Base-by-base conservation (phyloP, 37 sponge, comb jelly and placozoan species). In the Amphimedon queenslandica region DNA sequence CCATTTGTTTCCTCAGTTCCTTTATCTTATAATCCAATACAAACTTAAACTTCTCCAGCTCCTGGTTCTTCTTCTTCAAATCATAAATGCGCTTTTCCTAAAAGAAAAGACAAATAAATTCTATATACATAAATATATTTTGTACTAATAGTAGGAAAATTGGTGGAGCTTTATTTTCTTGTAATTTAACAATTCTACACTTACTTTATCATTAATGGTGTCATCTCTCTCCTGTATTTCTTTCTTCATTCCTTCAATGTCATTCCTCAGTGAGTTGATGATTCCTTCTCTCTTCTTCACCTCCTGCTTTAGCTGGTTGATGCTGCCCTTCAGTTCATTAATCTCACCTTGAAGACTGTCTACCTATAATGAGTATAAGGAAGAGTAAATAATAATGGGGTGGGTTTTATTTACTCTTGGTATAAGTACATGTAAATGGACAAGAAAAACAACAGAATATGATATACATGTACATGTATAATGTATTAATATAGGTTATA, bases 21-120 rank as follows among this genome's bases (percentile, higher is more conserved):
- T 94, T 94, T 79, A 97, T 97, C 82, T 97, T 97, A 88, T 94
- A 97, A 76, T 97, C 98, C 39, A 97, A 77, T 23, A 97, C 98
- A 86, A 97, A 97, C 74, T 97, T 97, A 82, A 97, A 97, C 79
- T 97, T 97, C 81, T 97, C 98, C 63, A 97, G 69, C 77, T 97
- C 98, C 74, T 97, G 98, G 43, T 97, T 97, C 73, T 97, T 97
- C 90, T 97, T 97, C 87, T 94, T 94, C 63, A 97, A 63, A 61
- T 97, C 98, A 66, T 94, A 94, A 57, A 97, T 97, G 21, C 95
- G 76, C 70, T 94, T 97, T 82, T 97, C 98, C 81, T 93, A 60
- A 16, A n/a, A 4, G 13, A 4, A 60, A 25, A 6, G 21, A n/a
- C 5, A 6, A 25, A 60, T 25, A n/a, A 60, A 13, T 25, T 13